phyloP scores from a whole-genome alignment of 2,113 vertebrate species.

The Antechinus stuartii region DNA sequence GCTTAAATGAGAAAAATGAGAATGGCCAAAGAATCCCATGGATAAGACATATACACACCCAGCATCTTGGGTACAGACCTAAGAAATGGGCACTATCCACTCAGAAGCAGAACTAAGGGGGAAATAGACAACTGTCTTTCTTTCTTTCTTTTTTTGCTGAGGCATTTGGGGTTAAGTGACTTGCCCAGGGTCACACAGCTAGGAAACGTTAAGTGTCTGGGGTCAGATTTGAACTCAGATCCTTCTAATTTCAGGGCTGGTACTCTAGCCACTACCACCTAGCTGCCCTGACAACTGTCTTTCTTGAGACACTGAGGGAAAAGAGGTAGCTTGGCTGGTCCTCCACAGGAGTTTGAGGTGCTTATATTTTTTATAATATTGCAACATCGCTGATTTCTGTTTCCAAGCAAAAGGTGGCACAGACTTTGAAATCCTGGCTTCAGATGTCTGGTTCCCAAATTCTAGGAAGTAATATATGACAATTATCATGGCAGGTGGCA shows the following conservation, averaged over 20 bases:
- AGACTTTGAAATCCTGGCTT: neutral
- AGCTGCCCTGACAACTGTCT: neutral
- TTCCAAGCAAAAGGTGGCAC: neutral
- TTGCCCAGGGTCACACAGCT: no score
- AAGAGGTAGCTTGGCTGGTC: neutral
- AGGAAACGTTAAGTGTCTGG: no score
- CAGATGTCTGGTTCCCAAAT: neutral
- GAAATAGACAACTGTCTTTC: neutral
- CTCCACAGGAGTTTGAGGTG: neutral
- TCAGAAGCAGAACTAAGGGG: neutral
- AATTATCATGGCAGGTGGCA: neutral
- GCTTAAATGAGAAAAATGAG: neutral
- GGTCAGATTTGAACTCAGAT: no score
- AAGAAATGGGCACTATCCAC: neutral
- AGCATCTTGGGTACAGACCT: neutral
- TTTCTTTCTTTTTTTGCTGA: no score
- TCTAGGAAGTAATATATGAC: neutral
- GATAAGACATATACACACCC: neutral
- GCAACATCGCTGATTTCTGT: neutral
- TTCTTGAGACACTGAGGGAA: neutral
- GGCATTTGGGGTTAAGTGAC: no score
- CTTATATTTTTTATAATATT: neutral
- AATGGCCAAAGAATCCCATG: neutral
- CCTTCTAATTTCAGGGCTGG: no score
- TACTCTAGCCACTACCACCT: no score